Evolutionary conservation across 2,888 invertebrate species (phyloP), one percentile per base, ranked within the genome.

Genomic region (Dryocosmus kuriphilus): DNA sequence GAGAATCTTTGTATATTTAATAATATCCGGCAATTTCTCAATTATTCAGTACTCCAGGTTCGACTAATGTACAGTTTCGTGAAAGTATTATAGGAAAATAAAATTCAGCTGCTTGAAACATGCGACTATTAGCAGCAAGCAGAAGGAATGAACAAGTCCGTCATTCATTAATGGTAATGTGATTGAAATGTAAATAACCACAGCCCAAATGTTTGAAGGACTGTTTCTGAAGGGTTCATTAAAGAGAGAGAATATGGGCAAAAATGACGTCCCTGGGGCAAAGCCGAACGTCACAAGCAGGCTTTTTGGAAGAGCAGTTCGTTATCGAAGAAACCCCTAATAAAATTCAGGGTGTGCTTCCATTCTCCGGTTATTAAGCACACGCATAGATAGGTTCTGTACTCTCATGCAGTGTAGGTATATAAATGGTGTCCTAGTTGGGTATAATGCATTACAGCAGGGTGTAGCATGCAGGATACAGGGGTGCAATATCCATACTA

Each of bases 381-480:
- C 41, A 67, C 41, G 67, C 67, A 67, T 46, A 41, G 41, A 46
- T 67, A 46, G 19, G 19, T 67, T 41, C 41, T 35, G 22, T 32
- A 38, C 35, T 41, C 75, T 79, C 80, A 79, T 81, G 77, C 78
- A 77, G 78, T 81, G 83, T 78, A 83, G 51, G 76, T 77, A 79
- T 83, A 83, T 85, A 84, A 87, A 88, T 85, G 85, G 83, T 85
- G 82, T 86, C 85, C 84, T 84, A 83, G 85, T 86, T 83, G 84
- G 84, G 84, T 86, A 85, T 89, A 89, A 89, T 89, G 87, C 88
- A 89, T 88, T 89, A 87, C 83, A 83, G 78, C 81, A 81, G 22
- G 84, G 84, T 82, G 86, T 86, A 84, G 83, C 84, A 84, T 84
- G 84, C 82, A 81, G 84, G 84, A 85, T 85, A 86, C 85, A 85